Evolutionary conservation across 2,888 invertebrate genomes (phyloP), one percentile per base, ranked within the genome.

Genomic region (Drosophila mimetica): DNA sequence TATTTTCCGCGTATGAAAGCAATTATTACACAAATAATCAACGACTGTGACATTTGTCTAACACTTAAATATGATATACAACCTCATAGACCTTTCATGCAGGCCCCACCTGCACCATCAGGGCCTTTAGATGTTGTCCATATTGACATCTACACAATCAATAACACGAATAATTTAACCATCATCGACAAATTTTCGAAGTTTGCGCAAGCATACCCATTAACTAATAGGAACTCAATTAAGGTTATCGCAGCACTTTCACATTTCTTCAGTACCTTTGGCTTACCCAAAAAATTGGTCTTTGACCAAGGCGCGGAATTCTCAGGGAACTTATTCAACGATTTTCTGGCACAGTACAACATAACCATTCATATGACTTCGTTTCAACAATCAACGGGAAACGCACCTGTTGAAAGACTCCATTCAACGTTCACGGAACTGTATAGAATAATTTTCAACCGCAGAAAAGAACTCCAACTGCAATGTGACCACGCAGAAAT

Each of bases 1-100:
- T 47, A n/a, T 22, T 42, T 51, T n/a, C 28, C 36, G 4, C 13
- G 34, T 11, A 41, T 59, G 28, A 51, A 42, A 16, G 16, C 34
- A 16, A 42, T 32, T 51, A 34, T 18, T 14, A 25, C 44, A 22
- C 42, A 37, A 20, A 20, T 60, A 52, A 52, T 52, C 13, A 51
- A 36, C 1, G 28, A 36, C 28, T 60, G 59, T 5, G 28, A 46
- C 16, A 42, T 28, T 16, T 60, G 52, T 32, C 30, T 52, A 18
- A 52, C 42, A 25, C 18, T 52, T n/a, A n/a, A n/a, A n/a, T n/a
- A n/a, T n/a, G n/a, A n/a, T n/a, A n/a, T n/a, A n/a, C n/a, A n/a
- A n/a, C 30, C 41, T n/a, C 53, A 53, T 13, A 48, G 32, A n/a
- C 18, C 32, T n/a, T 20, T 48, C 13, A 11, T 47, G 5, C 30